Evolutionary conservation across 2,888 invertebrate species (phyloP).

Genomic region (Drosophila heteroneura): DNA sequence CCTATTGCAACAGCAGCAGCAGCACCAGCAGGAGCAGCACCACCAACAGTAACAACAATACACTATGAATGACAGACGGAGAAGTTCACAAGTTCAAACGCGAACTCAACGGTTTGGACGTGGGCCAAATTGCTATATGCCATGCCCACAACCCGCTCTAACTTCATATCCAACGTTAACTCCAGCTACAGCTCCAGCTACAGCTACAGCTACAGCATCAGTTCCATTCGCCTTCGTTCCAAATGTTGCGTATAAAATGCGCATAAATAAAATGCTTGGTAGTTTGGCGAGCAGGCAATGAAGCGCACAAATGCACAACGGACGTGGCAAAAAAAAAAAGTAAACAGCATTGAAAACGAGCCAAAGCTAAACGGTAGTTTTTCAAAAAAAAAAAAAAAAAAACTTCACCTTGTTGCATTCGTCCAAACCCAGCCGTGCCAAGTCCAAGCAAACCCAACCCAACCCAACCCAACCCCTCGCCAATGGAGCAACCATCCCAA

Average conservation of each 20-base stretch:
- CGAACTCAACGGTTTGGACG: conserved; percentile 34
- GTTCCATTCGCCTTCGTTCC: conserved; percentile 41
- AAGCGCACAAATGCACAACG: conserved; percentile 34
- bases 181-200: conserved; percentile 3
- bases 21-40: conserved; percentile 15
- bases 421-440: not conserved
- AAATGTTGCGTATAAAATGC: conserved; percentile 72
- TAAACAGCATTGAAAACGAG: conserved; percentile 36
- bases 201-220: not conserved
- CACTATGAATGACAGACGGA: conserved; percentile 53
- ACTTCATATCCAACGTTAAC: conserved; percentile 5
- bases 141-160: conserved; percentile 33
- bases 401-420: conserved; percentile 32
- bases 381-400: conserved; percentile 18
- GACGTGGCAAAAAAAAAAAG: conserved; percentile 37
- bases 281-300: conserved; percentile 27
- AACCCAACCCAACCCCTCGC: conserved; percentile 12
- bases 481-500: conserved; percentile 17
- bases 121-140: conserved; percentile 49
- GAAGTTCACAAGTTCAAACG: conserved; percentile 73
- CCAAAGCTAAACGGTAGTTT: conserved; percentile 68
- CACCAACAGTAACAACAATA: conserved; percentile 32
- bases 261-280: conserved; percentile 68
- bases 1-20: conserved; percentile 30
- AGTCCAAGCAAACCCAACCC: not conserved